Conservation (phyloP, 2,113 vertebrate genomes). For the Drymodes brunneopygia region DNA sequence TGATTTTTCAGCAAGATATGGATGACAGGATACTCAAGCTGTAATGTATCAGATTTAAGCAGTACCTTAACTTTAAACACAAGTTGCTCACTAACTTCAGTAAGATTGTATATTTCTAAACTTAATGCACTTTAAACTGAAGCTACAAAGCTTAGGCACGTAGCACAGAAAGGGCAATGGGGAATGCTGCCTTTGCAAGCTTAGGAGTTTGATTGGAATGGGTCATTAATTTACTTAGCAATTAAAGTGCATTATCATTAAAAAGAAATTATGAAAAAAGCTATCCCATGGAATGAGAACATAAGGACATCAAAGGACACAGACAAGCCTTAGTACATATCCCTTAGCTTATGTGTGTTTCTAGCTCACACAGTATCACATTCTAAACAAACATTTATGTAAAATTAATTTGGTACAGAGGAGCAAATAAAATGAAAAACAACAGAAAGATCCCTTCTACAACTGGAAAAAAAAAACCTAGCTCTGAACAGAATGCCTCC, state of each 20-base stretch:
- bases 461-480: background rate
- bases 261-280: background rate
- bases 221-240: background rate
- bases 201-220: background rate
- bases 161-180: background rate
- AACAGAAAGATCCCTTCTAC: background rate
- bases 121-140: background rate
- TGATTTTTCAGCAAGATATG: background rate
- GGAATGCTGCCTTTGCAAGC: background rate
- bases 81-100: background rate
- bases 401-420: background rate
- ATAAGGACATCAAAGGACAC: background rate
- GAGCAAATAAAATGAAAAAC: background rate
- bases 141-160: background rate
- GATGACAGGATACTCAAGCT: background rate
- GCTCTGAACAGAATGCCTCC: conserved; percentile 14
- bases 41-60: background rate
- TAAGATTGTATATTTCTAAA: background rate
- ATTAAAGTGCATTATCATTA: background rate
- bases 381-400: background rate
- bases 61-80: background rate
- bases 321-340: background rate
- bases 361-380: background rate
- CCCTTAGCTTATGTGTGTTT: background rate
- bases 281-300: background rate